Conservation (phyloP, 2,888 invertebrate genomes). For the Choristoneura rosaceana region DNA sequence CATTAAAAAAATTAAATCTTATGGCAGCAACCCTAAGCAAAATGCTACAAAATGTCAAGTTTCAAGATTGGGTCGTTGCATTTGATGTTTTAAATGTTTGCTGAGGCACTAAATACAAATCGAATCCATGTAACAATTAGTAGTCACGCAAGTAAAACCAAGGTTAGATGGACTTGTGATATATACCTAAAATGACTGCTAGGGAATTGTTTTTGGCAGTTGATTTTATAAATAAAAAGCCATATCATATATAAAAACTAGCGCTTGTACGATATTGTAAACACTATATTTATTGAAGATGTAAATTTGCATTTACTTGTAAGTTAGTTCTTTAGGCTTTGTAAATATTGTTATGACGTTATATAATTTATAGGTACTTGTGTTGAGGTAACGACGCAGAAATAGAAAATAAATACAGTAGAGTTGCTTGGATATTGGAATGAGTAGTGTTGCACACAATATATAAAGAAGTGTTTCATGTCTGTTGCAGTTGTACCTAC, state of each 20-base stretch:
- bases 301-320: constrained; percentile 83
- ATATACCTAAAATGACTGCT: constrained; percentile 64
- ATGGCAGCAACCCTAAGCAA: constrained; percentile 21
- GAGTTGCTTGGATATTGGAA: constrained; percentile 72
- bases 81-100: constrained; percentile 30
- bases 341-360: constrained; percentile 86
- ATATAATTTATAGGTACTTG: constrained; percentile 84
- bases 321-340: constrained; percentile 84
- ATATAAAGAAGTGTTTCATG: constrained; percentile 65
- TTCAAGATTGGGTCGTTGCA: constrained; percentile 28
- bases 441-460: constrained; percentile 75
- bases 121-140: constrained; percentile 23
- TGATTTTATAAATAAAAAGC: constrained; percentile 75
- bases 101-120: constrained; percentile 34
- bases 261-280: constrained; percentile 84
- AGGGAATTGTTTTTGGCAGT: constrained; percentile 71
- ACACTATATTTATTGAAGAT: constrained; percentile 82
- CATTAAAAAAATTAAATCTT: constrained; percentile 11
- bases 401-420: constrained; percentile 77
- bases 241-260: constrained; percentile 83
- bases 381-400: constrained; percentile 71
- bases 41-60: constrained; percentile 16
- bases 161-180: constrained; percentile 45
- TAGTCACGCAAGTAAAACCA: constrained; percentile 42
- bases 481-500: constrained; percentile 69